Evolutionary conservation across 2,888 invertebrate species (phyloP), one percentile per base, ranked within the genome.

Genomic region (Neoitamus cyanurus): DNA sequence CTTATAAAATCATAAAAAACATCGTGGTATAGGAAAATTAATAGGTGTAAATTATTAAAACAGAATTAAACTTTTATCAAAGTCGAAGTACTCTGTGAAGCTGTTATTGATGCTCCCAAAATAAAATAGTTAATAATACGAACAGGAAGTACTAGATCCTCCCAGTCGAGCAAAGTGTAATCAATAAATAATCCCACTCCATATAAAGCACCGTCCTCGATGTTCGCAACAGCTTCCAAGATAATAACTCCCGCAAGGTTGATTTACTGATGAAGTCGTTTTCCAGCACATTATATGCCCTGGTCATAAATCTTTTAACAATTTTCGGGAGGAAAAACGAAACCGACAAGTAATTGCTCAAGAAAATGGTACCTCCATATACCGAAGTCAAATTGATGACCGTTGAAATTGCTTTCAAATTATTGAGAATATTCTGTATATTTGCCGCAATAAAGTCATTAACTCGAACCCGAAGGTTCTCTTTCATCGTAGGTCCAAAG

Each of bases 391-490:
- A 58, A 58, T 58, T 58, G 58, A 58, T 58, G 58, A 58, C 58
- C 58, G 58, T 58, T 46, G 77, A 20, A 77, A 46, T 30, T 28
- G 77, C 42, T 42, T 36, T 69, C 15, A 69, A 69, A 83, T 83
- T 69, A 69, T 37, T 28, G 15, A 15, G 36, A 70, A 30, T 30
- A 70, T 30, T 72, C 46, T 42, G 42, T 20, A 68, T 11, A 28
- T 83, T 48, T 58, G 58, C 58, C 30, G 78, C 31, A 78, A 78
- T 78, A 78, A 78, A 78, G 78, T 78, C 78, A 78, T 78, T 78
- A 78, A 78, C 78, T 78, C 34, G 30, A 11, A 28, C 30, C 25
- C 31, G 78, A 78, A 78, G 78, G 78, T 34, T 58, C n/a, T 25
- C 58, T 20, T 58, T 25, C 58, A 58, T 58, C 58, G 58, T 58